Evolutionary conservation across 2,888 invertebrate genomes (phyloP), one percentile per base, ranked within the genome.

Genomic region (Papilio protenor): DNA sequence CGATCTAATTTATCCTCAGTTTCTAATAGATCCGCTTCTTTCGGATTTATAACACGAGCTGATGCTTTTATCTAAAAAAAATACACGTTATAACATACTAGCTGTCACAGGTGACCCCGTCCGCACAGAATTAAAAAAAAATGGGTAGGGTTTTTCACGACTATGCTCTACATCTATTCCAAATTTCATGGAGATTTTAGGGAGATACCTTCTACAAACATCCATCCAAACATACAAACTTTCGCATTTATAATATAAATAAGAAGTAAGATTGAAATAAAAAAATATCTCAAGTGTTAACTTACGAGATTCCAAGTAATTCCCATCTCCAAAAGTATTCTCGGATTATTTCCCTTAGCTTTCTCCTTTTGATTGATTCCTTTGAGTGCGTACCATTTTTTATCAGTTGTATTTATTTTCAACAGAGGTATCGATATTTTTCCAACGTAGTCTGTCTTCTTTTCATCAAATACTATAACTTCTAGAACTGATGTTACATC

Each of bases 361-460:
- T 98, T 95, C 23, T 96, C 96, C 77, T 97, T 95, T 78, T 98
- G 94, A 85, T 98, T 98, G 86, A 97, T 97, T 88, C 99, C 99
- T 91, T 99, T 99, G 57, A 99, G 95, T 0, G 97, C 97, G 90
- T 98, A 99, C 99, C 99, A 99, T 85, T 97, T 96, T 88, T 98
- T 98, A 84, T 98, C 97, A 0, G 98, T 97, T 87, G 97, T 98
- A 81, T 96, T 95, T 84, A 99, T 97, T 86, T 96, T 95, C 73
- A 99, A 92, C 79, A 99, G 91, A 0, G 99, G 99, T 86, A 99
- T 97, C 16, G 96, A 96, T 10, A 99, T 94, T 92, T 97, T 98
- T 47, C 99, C 99, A 18, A 99, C 94, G 89, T 99, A 99, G 91
- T 99, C 99, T 10, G 97, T 97, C 90, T 98, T 99, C 90, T 98